Conservation (phyloP, 2,888 invertebrate genomes). For the Lasioglossum marginatum region DNA sequence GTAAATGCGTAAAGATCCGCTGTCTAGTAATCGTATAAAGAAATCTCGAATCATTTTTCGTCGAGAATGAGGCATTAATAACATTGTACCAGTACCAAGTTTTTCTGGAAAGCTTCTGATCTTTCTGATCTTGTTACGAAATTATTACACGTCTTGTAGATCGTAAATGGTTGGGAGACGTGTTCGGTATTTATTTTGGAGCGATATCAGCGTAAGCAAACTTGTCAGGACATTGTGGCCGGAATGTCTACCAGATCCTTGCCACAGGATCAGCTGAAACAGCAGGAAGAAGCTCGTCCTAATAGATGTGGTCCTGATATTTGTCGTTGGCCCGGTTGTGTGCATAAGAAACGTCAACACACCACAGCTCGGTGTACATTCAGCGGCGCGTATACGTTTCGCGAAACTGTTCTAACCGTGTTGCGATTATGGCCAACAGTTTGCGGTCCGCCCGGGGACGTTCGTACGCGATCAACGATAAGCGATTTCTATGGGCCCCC, state of each 20-base stretch:
- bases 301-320: constrained; percentile 70
- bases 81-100: background rate
- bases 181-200: background rate
- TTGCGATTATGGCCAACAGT: constrained; percentile 68
- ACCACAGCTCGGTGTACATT: constrained; percentile 29
- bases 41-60: background rate
- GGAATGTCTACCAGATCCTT: constrained; percentile 8
- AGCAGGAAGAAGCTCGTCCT: constrained; percentile 27
- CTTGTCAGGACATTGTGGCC: background rate
- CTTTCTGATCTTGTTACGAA: background rate
- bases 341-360: constrained; percentile 58
- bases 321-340: constrained; percentile 45
- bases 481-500: constrained; percentile 61
- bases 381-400: constrained; percentile 49
- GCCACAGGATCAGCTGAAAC: constrained; percentile 12
- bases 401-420: constrained; percentile 62
- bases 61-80: too few species aligned
- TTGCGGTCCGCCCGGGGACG: constrained; percentile 70
- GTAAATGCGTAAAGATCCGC: too few species aligned
- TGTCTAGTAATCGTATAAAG: too few species aligned
- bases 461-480: constrained; percentile 69
- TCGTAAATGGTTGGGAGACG: background rate
- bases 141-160: too few species aligned
- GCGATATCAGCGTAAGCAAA: background rate
- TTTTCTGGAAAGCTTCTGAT: too few species aligned